Evolutionary conservation across 2,888 invertebrate genomes (phyloP), one percentile per base, ranked within the genome.

Genomic region (Rhagium mordax): DNA sequence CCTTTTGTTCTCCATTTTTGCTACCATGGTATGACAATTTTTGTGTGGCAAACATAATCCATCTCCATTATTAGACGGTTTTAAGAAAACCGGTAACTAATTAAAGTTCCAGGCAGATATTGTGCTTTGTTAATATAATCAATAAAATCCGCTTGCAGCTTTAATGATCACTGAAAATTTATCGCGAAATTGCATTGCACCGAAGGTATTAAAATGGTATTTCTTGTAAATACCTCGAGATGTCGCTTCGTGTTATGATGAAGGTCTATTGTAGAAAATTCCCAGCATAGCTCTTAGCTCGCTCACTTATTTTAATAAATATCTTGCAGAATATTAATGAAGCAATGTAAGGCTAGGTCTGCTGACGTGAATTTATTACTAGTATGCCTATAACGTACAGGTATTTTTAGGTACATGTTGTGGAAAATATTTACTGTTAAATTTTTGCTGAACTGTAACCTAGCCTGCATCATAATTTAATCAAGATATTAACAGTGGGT

Each of bases 221-320:
- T 61, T 24, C 27, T 51, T 62, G 51, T 59, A 62, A 59, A 70
- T 70, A 59, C 62, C 70, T 70, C 62, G 41, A 51, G 70, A 62
- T 64, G 64, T 29, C 64, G 21, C 27, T 15, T 18, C 49, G 49
- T 64, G 64, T 51, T 64, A 64, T 64, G 64, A 64, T 27, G 64
- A 16, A 64, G 49, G 33, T 49, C 61, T 62, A 53, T 70, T 33
- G 60, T 51, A 15, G 27, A 47, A 15, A 62, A 70, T 62, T 33
- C 70, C 55, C n/a, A 16, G 55, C 53, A 70, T 70, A 70, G 62
- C 70, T 70, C n/a, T 41, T 53, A 15, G 41, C 62, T 47, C 29
- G 21, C 62, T 18, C 41, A 53, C 70, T 70, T 61, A 53, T 51
- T 70, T 53, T 53, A 49, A 70, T 70, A 70, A 70, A 62, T 61